A percentile compares a stretch with the other conserved stretches of the same genome.
Evolutionary conservation across 2,113 vertebrate genomes (phyloP).

Genomic region (Ifrita kowaldi): DNA sequence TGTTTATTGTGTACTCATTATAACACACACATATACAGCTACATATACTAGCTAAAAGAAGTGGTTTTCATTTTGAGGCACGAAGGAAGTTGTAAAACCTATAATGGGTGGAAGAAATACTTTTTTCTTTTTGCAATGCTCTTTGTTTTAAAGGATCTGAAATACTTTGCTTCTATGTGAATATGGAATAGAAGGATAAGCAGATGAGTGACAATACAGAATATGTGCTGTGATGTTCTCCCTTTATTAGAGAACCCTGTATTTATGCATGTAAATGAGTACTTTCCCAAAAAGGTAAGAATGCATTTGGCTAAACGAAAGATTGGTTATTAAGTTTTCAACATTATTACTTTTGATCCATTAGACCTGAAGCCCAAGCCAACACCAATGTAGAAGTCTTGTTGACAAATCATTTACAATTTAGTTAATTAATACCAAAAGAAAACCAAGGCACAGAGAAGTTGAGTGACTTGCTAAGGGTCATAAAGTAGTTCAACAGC

Average conservation of each 20-base stretch:
- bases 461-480: background rate
- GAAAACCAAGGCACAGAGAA: constrained; percentile 3
- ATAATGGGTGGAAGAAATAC: background rate
- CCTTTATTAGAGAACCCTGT: background rate
- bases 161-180: background rate
- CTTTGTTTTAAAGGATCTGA: background rate
- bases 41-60: background rate
- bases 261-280: background rate
- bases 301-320: background rate
- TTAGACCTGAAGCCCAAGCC: background rate
- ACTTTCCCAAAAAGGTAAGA: background rate
- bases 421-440: constrained; percentile 48
- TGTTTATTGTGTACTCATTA: background rate
- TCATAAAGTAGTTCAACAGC: constrained; percentile 14
- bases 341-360: background rate
- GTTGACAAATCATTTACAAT: constrained; percentile 24
- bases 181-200: background rate
- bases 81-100: background rate
- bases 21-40: background rate
- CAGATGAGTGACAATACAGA: background rate
- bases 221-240: background rate
- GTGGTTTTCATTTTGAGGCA: background rate
- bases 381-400: background rate
- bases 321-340: background rate
- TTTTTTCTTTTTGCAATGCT: background rate